These are phyloP conservation scores for Syngnathoides biaculeatus DNA, from an alignment of 2,113 vertebrate genomes.

Conservation along the genomic window DNA sequence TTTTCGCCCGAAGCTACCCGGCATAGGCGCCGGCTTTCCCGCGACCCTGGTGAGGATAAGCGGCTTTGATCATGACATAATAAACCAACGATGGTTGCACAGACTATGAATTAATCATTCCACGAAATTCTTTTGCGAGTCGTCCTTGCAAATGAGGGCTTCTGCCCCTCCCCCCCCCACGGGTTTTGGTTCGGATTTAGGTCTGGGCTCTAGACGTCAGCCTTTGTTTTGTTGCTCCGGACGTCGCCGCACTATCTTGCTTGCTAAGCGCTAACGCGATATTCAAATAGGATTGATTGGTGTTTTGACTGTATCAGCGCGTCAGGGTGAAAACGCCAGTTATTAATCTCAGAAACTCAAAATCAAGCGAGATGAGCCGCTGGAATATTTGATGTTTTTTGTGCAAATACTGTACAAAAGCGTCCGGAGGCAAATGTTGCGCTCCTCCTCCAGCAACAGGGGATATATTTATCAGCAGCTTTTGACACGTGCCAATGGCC, in stretches of 20 bases:
- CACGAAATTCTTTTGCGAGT: no score
- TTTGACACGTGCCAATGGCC: constrained; percentile 33
- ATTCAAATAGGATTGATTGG: no score
- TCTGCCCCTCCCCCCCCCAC: not conserved
- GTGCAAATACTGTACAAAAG: not conserved
- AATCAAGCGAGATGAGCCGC: not conserved
- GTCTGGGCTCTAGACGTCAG: not conserved
- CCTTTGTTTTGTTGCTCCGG: not conserved
- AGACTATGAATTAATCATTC: no score
- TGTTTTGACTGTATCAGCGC: no score
- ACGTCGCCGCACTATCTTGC: not conserved
- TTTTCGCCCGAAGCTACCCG: no score
- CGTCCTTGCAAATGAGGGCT: no score
- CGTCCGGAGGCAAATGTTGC: constrained; percentile 40
- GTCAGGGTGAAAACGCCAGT: no score
- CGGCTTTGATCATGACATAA: no score
- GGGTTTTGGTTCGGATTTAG: not conserved
- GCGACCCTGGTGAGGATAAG: no score
- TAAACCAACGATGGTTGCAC: no score
- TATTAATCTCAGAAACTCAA: not conserved
- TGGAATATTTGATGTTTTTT: not conserved
- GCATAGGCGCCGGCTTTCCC: no score
- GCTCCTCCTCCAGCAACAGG: constrained; percentile 66
- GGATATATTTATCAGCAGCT: constrained; percentile 63
- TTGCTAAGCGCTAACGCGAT: no score